These are phyloP conservation scores for Phrixothrix hirtus DNA, from an alignment of 2,888 invertebrate species.

Conservation along the genomic window DNA sequence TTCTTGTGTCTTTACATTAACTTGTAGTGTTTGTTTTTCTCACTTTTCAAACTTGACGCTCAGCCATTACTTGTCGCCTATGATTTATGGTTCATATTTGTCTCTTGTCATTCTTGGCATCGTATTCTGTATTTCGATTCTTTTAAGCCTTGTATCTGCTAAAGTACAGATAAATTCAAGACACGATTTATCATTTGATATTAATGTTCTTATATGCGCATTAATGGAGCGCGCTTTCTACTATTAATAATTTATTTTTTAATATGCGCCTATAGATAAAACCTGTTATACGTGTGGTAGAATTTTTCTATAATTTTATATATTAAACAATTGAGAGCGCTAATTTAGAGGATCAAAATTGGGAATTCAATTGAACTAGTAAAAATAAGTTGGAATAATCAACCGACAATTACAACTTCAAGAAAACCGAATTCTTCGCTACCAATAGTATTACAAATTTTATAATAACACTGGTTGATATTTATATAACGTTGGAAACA, in stretches of 20 bases:
- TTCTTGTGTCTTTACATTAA: constrained; percentile 13
- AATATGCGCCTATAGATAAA: too few species aligned
- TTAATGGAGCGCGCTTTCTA: constrained; percentile 17
- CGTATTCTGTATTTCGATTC: constrained; percentile 26
- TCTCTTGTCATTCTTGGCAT: constrained; percentile 27
- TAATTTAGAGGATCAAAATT: too few species aligned
- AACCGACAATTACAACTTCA: too few species aligned
- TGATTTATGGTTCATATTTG: constrained; percentile 28
- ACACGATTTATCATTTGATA: constrained; percentile 26
- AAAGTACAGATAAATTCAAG: constrained; percentile 21
- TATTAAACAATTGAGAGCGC: too few species aligned
- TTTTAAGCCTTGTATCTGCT: constrained; percentile 23
- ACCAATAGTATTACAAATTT: too few species aligned
- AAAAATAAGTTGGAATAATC: too few species aligned
- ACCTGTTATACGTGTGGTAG: too few species aligned
- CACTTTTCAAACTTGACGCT: constrained; percentile 25
- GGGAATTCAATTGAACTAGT: too few species aligned
- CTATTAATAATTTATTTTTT: constrained; percentile 2
- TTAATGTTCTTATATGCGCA: constrained; percentile 15
- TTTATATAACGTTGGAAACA: too few species aligned
- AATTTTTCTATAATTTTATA: too few species aligned
- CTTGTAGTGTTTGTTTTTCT: constrained; percentile 23
- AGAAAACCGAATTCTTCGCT: too few species aligned
- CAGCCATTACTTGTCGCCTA: constrained; percentile 27
- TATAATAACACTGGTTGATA: too few species aligned